Percentiles rank a stretch among this genome's conserved stretches.
These are phyloP conservation scores for Stomatorhinus walkeri DNA, from an alignment of 2,797 vertebrate species.

Conservation along the genomic window DNA sequence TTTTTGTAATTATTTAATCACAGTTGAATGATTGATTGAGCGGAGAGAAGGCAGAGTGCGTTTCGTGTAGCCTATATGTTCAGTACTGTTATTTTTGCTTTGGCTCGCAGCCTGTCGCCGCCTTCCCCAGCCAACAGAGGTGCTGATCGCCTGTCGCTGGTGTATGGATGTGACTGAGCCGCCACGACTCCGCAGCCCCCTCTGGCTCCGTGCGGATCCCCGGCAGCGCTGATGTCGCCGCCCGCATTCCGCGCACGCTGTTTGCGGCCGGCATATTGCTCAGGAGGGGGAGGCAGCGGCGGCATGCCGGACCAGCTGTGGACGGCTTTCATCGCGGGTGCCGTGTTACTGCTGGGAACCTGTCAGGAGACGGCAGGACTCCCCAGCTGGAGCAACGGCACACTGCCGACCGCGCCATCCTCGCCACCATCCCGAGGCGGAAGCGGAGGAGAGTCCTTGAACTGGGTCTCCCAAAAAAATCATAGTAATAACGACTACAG, in stretches of 20 bases:
- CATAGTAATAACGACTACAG: constrained; percentile 27
- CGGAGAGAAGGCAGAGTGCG: constrained; percentile 14
- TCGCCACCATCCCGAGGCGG: constrained; percentile 33
- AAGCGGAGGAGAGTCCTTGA: constrained; percentile 22
- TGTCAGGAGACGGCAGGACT: constrained; percentile 39
- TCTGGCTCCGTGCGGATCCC: constrained; percentile 24
- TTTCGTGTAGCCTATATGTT: not conserved
- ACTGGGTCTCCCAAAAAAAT: constrained; percentile 30
- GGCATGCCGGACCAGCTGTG: constrained; percentile 50
- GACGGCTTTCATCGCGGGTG: constrained; percentile 47
- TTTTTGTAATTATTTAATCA: not conserved
- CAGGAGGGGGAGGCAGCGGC: constrained; percentile 28
- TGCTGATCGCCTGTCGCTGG: constrained; percentile 29
- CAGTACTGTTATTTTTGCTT: not conserved
- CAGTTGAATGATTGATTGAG: not conserved
- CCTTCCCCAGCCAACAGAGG: constrained; percentile 26
- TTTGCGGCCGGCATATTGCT: constrained; percentile 17
- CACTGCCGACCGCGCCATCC: constrained; percentile 25
- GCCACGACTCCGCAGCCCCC: constrained; percentile 24
- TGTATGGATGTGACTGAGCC: constrained; percentile 47
- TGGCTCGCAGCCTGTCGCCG: constrained; percentile 34
- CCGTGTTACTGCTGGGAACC: constrained; percentile 51
- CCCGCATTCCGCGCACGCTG: constrained; percentile 38
- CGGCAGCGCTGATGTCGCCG: constrained; percentile 34
- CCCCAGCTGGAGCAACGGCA: constrained; percentile 31